These are phyloP conservation scores for Lucifuga dentata DNA, from an alignment of 2,113 vertebrate species.

Conservation along the genomic window DNA sequence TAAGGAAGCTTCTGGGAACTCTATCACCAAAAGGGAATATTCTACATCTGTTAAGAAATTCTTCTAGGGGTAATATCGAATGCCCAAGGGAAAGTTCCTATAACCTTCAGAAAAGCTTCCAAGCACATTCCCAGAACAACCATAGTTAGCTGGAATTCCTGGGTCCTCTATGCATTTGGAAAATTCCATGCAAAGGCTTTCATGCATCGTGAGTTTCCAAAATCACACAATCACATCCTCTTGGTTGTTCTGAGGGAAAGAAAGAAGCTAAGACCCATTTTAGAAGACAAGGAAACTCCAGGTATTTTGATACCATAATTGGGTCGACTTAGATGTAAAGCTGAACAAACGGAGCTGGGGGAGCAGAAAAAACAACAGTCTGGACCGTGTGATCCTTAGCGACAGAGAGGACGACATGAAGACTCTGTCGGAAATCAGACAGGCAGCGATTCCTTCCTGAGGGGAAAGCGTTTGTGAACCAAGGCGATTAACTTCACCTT, in stretches of 20 bases:
- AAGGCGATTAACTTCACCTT: slow-evolving; percentile 23
- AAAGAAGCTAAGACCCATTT: slow-evolving; percentile 26
- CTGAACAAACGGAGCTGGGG: slow-evolving; percentile 48
- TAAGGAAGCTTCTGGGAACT: no score
- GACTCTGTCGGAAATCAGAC: slow-evolving; percentile 24
- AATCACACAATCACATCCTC: no score
- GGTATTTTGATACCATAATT: slow-evolving; percentile 41
- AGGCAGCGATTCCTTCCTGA: slow-evolving; percentile 5
- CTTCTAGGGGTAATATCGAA: no score
- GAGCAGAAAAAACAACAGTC: slow-evolving; percentile 41
- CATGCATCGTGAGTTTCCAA: no score
- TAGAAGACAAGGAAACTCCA: slow-evolving; percentile 28
- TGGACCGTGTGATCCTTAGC: slow-evolving; percentile 44
- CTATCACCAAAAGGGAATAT: no score
- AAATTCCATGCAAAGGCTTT: no score
- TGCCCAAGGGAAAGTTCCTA: no score
- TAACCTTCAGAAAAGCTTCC: no score
- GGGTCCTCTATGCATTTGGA: no score
- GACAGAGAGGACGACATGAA: slow-evolving; percentile 25
- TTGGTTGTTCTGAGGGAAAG: slow-evolving; percentile 21
- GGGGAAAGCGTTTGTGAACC: slow-evolving; percentile 24
- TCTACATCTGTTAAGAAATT: no score
- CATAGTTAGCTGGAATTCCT: no score
- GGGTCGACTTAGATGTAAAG: slow-evolving; percentile 49
- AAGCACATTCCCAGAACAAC: no score